phyloP scores from a whole-genome alignment of 2,113 vertebrate species.

The Antidorcas marsupialis region DNA sequence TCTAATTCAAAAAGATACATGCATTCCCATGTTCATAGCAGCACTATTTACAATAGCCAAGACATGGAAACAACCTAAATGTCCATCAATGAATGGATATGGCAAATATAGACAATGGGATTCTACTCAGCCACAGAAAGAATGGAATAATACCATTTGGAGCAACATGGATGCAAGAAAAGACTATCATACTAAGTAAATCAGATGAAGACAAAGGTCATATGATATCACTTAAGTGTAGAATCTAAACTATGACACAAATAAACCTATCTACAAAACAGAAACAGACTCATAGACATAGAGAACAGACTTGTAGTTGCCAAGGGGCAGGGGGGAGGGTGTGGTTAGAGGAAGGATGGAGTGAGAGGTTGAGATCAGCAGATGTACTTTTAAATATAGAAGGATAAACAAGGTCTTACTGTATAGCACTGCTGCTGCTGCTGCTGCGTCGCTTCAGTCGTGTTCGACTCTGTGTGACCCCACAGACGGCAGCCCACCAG shows the following conservation, averaged over 20 bases:
- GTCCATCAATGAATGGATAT: background rate
- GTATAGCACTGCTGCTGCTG: background rate
- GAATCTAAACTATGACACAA: background rate
- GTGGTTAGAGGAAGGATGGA: background rate
- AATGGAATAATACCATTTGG: background rate
- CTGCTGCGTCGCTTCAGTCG: too few species aligned
- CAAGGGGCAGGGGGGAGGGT: fast-evolving
- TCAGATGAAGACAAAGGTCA: background rate
- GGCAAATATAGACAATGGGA: background rate
- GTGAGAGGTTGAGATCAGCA: background rate
- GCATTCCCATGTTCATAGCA: background rate
- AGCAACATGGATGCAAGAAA: background rate
- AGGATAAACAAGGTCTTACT: background rate
- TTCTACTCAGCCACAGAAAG: background rate
- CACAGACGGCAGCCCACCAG: too few species aligned
- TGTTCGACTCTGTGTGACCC: too few species aligned
- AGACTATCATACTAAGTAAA: background rate
- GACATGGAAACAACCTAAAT: background rate
- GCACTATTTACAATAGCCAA: background rate
- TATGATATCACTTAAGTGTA: background rate
- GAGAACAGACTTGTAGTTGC: background rate
- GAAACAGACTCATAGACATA: background rate
- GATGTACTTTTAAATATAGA: background rate
- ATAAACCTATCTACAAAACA: background rate
- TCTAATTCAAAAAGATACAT: background rate